Evolutionary conservation across 2,888 invertebrate genomes (phyloP).

Genomic region (Laspeyria flexula): DNA sequence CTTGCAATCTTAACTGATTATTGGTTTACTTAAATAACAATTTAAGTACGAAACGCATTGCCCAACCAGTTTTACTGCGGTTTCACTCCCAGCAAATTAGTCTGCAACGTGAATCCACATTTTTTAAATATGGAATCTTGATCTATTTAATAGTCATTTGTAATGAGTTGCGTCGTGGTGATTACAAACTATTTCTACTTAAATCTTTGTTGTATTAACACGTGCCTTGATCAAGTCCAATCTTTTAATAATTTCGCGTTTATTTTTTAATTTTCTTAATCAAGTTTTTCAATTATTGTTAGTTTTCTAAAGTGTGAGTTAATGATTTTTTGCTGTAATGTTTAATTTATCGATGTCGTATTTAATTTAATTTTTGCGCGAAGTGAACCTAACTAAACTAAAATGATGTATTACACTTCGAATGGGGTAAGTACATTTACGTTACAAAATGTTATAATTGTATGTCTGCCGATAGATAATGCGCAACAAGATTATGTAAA

Average conservation of each 20-base stretch:
- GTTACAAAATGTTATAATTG: constrained; percentile 24
- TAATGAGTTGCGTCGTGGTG: constrained; percentile 23
- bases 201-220: constrained; percentile 28
- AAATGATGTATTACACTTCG: constrained; percentile 28
- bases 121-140: constrained; percentile 35
- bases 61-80: constrained; percentile 49
- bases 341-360: constrained; percentile 17
- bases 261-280: constrained; percentile 7
- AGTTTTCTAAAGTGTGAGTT: constrained; percentile 3
- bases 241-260: constrained; percentile 18
- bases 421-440: constrained; percentile 35
- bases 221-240: constrained; percentile 13
- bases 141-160: constrained; percentile 44
- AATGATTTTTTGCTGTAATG: constrained; percentile 10
- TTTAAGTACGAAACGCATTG: constrained; percentile 46
- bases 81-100: constrained; percentile 49
- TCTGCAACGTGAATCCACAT: constrained; percentile 23
- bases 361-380: constrained; percentile 17
- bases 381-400: constrained; percentile 12
- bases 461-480: constrained; percentile 18
- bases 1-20: constrained; percentile 39
- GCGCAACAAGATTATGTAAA: constrained; percentile 20
- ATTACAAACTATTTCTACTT: constrained; percentile 24
- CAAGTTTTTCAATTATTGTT: constrained; percentile 7
- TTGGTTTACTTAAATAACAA: constrained; percentile 41